phyloP scores from a whole-genome alignment of 2,888 invertebrate genomes.

The Tanypteryx hageni region DNA sequence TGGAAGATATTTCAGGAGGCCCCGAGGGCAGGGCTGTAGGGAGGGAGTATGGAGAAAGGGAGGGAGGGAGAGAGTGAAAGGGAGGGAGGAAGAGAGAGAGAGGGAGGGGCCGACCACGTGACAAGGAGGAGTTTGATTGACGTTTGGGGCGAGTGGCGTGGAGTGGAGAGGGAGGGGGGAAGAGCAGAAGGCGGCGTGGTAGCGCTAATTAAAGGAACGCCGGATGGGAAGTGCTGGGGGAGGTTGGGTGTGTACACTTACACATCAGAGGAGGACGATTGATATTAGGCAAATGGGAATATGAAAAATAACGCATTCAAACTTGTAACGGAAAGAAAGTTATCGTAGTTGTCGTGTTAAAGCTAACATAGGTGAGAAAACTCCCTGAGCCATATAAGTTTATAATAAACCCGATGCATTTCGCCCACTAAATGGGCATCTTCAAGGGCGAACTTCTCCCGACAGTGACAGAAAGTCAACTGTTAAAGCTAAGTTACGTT shows the following conservation, averaged over 20 bases:
- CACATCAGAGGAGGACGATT: background rate
- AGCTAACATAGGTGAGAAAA: too few species aligned
- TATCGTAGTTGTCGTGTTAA: too few species aligned
- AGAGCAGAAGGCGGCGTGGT: constrained; percentile 39
- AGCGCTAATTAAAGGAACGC: constrained; percentile 56
- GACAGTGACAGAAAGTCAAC: too few species aligned
- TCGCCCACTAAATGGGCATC: too few species aligned
- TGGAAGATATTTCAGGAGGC: constrained; percentile 43
- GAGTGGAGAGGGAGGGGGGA: background rate
- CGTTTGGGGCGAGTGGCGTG: constrained; percentile 14
- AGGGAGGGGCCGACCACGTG: background rate
- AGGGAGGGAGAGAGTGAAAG: background rate
- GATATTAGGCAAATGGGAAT: constrained; percentile 1
- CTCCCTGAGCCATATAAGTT: too few species aligned
- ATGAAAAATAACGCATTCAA: background rate
- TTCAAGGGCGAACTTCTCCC: too few species aligned
- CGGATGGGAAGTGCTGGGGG: constrained; percentile 21
- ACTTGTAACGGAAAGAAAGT: background rate
- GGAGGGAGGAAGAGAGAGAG: background rate
- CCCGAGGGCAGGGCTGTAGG: background rate
- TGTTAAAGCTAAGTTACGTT: too few species aligned
- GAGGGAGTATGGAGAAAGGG: background rate
- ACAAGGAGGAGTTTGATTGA: constrained; percentile 45
- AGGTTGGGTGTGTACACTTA: constrained; percentile 17
- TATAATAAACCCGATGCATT: too few species aligned